Base-by-base conservation (phyloP, 1,140 invertebrate species). In the Brachionus plicatilis region DNA sequence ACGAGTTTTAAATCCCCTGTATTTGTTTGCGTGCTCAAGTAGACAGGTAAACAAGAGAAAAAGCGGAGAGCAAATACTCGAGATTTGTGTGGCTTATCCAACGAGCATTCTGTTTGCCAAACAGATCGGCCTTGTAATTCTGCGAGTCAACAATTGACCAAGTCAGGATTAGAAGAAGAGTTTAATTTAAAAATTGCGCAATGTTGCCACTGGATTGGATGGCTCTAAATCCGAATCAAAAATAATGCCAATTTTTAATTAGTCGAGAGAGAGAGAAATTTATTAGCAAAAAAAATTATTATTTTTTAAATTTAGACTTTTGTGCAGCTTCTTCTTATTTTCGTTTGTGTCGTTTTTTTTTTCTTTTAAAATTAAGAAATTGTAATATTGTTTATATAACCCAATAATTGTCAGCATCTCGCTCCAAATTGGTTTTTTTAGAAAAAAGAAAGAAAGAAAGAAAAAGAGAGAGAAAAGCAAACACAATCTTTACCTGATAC, bases 341-440 rank as follows among this genome's bases (percentile, higher is more conserved):
- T 76, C 41, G 12, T 75, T 45, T 75, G 43, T 24, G 20, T 75
- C 20, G 29, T 76, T 76, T 47, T 27, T 37, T 72, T 72, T 75
- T 75, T 75, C 41, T 75, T 70, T 70, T 33, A 37, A 76, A 27
- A 24, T 47, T 27, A 50, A 43, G 41, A 43, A 50, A 76, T 76
- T 76, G 72, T 76, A 76, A 76, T 76, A 50, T 76, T 76, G 29
- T 76, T 76, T 76, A 76, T 76, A 76, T 76, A 76, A 76, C 72
- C 72, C 72, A 76, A 53, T 14, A 76, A 14, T 27, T 47, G 3
- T 76, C 5, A 17, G 17, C n/a, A 27, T 17, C 45, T 75, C 70
- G 4, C 33, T 41, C 37, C 6, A 7, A 11, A 17, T 75, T 43
- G 41, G 8, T 9, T 37, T 29, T 29, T 29, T 37, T 37, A 37